A percentile compares a stretch with the other conserved stretches of the same genome.
phyloP scores from a whole-genome alignment of 1,140 invertebrate genomes.

The Caenorhabditis inopinata region DNA sequence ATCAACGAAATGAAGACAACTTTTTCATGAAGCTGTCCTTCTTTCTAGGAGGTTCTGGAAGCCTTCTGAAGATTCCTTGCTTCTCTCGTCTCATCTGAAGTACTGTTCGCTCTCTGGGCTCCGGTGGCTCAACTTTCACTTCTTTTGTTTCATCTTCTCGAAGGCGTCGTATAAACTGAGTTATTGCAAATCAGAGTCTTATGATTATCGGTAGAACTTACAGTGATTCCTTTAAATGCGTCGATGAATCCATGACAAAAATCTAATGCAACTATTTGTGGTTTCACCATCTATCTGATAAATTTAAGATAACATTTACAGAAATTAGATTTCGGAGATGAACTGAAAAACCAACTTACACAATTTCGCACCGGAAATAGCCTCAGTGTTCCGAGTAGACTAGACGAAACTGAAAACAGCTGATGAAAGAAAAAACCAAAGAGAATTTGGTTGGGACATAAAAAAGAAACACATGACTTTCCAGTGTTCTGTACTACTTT shows the following conservation, averaged over 20 bases:
- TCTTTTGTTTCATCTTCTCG: background rate
- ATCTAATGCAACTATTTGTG: background rate
- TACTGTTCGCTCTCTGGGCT: background rate
- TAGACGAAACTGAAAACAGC: background rate
- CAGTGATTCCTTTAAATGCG: background rate
- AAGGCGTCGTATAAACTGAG: background rate
- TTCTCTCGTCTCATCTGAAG: conserved; percentile 6
- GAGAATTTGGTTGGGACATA: background rate
- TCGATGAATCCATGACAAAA: background rate
- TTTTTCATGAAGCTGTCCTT: background rate
- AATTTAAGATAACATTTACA: too few species aligned
- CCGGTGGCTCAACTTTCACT: background rate
- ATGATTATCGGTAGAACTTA: too few species aligned
- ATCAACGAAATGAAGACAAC: background rate
- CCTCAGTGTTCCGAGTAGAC: background rate
- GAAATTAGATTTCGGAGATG: too few species aligned
- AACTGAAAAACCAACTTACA: background rate
- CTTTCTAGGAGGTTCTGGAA: conserved; percentile 16
- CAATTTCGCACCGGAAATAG: background rate
- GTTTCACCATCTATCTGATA: background rate
- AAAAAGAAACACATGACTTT: conserved; percentile 24
- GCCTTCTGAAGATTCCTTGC: conserved; percentile 25
- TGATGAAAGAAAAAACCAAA: too few species aligned
- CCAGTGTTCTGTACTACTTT: background rate
- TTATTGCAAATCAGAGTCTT: too few species aligned